Conservation (phyloP, 2,888 invertebrate genomes). For the Metellina segmentata region DNA sequence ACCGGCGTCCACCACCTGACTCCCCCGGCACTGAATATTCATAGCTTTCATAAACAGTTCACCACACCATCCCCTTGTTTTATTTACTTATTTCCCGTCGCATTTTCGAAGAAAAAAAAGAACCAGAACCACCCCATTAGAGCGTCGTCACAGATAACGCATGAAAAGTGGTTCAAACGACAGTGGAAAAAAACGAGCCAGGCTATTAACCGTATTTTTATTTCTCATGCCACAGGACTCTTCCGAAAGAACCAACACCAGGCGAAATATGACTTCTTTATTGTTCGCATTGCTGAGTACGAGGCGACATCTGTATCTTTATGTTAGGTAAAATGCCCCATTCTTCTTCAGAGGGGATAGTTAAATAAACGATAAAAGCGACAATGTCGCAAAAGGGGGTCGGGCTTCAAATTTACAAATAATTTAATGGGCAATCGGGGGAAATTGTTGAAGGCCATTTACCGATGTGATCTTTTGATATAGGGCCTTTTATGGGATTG, state of each 20-base stretch:
- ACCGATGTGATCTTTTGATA: background rate
- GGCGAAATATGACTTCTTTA: background rate
- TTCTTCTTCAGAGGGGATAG: background rate
- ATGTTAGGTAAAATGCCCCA: background rate
- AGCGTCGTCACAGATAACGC: constrained; percentile 2
- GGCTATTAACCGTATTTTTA: constrained; percentile 7
- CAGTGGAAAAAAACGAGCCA: background rate
- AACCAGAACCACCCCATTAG: background rate
- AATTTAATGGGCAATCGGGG: background rate
- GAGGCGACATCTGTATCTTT: background rate
- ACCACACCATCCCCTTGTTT: background rate
- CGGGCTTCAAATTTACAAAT: background rate
- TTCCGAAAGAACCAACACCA: background rate
- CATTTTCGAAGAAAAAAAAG: background rate
- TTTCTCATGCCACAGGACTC: constrained; percentile 2
- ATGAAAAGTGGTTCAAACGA: background rate
- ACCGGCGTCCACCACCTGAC: background rate
- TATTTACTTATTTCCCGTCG: background rate
- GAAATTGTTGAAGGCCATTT: background rate
- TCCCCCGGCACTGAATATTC: background rate
- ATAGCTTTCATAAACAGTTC: constrained; percentile 3
- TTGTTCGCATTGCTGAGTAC: background rate
- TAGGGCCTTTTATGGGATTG: background rate
- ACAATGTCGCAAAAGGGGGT: background rate
- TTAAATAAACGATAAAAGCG: constrained; percentile 1